Conservation (phyloP, 1,140 invertebrate genomes). For the Ephestia elutella region DNA sequence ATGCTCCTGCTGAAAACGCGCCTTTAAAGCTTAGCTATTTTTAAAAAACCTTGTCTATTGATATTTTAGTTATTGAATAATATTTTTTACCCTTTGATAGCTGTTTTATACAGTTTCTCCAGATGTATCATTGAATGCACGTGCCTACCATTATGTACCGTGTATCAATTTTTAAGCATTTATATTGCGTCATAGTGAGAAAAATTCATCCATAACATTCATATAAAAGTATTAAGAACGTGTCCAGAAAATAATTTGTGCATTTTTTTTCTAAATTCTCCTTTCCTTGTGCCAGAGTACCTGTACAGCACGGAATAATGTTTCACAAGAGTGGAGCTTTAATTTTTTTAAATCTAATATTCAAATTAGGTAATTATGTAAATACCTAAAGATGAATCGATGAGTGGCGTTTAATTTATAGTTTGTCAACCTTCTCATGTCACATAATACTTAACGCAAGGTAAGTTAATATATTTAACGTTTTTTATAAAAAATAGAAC, state of each 20-base stretch:
- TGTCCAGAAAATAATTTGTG: slow-evolving; percentile 30
- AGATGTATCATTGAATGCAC: not conserved
- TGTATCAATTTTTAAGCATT: slow-evolving; percentile 38
- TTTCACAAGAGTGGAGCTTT: slow-evolving; percentile 57
- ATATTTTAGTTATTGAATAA: slow-evolving; percentile 6
- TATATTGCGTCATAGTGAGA: slow-evolving; percentile 48
- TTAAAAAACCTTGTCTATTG: not conserved
- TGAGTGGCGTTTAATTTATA: slow-evolving; percentile 35
- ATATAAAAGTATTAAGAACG: slow-evolving; percentile 9
- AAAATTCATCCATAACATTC: not conserved
- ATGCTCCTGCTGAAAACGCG: not conserved
- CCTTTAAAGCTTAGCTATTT: not conserved
- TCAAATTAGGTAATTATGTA: slow-evolving; percentile 50
- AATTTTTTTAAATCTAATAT: slow-evolving; percentile 35
- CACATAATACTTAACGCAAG: slow-evolving; percentile 18
- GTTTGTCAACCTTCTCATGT: slow-evolving; percentile 32
- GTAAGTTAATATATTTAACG: slow-evolving; percentile 30
- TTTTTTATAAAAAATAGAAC: not conserved
- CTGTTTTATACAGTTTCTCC: slow-evolving; percentile 9
- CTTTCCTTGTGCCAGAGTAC: slow-evolving; percentile 56
- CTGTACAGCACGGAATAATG: slow-evolving; percentile 49
- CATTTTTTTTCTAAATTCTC: slow-evolving; percentile 51
- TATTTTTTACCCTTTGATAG: slow-evolving; percentile 22
- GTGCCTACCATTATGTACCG: not conserved
- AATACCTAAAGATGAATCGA: slow-evolving; percentile 50